A percentile compares a stretch with the other conserved stretches of the same genome.
Evolutionary conservation across 2,113 vertebrate species (phyloP).

Genomic region (Pangasianodon hypophthalmus): DNA sequence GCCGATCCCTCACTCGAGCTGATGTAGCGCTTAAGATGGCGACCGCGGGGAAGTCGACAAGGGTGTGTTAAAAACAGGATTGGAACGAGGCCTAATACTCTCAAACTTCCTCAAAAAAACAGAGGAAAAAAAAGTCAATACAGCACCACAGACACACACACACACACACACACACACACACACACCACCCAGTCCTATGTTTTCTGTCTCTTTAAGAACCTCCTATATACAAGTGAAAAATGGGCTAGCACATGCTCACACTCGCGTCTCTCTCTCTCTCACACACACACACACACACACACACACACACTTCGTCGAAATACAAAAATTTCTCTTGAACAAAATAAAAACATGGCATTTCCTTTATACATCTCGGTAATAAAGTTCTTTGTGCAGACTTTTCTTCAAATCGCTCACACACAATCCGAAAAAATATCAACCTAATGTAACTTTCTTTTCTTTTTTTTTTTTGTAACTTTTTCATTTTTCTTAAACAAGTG

Average conservation of each 20-base stretch:
- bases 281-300: constrained; percentile 31
- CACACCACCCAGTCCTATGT: constrained; percentile 6
- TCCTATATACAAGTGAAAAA: constrained; percentile 45
- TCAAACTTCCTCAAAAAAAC: constrained; percentile 35
- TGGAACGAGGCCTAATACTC: neutral
- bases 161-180: neutral
- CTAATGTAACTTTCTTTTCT: constrained; percentile 22
- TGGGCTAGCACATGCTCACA: neutral
- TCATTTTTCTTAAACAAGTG: constrained; percentile 66
- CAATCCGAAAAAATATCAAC: constrained; percentile 15
- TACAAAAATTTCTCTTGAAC: constrained; percentile 48
- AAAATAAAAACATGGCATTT: constrained; percentile 62
- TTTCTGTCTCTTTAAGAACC: constrained; percentile 34
- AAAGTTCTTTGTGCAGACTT: constrained; percentile 59
- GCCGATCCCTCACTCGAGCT: neutral
- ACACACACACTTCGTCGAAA: constrained; percentile 36
- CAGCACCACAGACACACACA: constrained; percentile 46
- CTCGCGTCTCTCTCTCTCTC: constrained; percentile 1
- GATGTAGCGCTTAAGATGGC: neutral
- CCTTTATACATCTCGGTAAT: constrained; percentile 55
- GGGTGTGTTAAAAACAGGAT: neutral
- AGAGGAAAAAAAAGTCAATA: constrained; percentile 25
- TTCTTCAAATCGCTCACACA: constrained; percentile 41
- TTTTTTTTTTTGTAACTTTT: constrained; percentile 25
- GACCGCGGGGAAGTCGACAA: neutral